A percentile compares a stretch with the other conserved stretches of the same genome.
phyloP scores from a whole-genome alignment of 92 coral and sea anemone species.

The Porites cylindrica region DNA sequence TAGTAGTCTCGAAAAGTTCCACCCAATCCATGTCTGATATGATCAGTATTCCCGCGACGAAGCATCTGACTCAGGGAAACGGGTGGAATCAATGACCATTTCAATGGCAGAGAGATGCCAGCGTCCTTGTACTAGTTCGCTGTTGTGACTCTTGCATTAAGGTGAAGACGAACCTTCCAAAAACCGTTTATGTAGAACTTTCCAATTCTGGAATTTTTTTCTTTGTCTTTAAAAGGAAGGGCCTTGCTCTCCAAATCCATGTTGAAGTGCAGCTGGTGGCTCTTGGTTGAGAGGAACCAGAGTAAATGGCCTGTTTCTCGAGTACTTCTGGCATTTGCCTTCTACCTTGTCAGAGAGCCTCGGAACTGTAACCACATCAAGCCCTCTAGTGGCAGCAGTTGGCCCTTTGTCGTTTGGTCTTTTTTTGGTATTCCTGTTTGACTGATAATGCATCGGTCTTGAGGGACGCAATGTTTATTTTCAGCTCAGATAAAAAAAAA shows the following conservation, averaged over 20 bases:
- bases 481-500: background rate
- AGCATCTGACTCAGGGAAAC: no score
- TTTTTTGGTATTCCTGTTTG: background rate
- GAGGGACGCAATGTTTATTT: background rate
- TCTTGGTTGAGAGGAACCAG: conserved; percentile 57
- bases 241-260: conserved; percentile 40
- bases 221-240: conserved; percentile 49
- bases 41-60: no score
- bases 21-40: no score
- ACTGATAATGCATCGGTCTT: background rate
- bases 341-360: conserved; percentile 49
- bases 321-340: conserved; percentile 68
- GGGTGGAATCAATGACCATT: no score
- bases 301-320: conserved; percentile 68
- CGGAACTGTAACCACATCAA: conserved; percentile 54
- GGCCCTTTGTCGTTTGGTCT: conserved; percentile 9
- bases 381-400: conserved; percentile 8
- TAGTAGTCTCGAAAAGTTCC: no score
- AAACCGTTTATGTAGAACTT: conserved; percentile 56
- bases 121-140: no score
- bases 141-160: no score
- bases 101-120: no score
- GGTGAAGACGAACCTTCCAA: background rate
- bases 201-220: conserved; percentile 61
- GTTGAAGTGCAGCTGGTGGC: background rate